These are phyloP conservation scores for Corvus hawaiiensis DNA, from an alignment of 2,113 vertebrate genomes.

Conservation along the genomic window DNA sequence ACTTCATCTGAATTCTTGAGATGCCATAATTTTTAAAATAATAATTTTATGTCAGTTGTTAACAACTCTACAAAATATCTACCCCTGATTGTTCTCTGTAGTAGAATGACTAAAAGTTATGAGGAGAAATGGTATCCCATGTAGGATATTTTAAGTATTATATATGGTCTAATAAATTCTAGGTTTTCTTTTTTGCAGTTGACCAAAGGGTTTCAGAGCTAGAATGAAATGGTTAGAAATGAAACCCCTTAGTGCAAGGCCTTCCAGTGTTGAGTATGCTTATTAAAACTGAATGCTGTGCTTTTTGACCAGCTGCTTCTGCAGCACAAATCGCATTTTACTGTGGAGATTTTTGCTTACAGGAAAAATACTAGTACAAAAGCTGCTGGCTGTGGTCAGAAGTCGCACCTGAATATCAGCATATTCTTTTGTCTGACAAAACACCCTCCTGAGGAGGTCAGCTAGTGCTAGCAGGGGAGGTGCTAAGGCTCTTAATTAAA, in stretches of 20 bases:
- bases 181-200: not conserved
- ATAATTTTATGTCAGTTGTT: not conserved
- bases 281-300: constrained; percentile 42
- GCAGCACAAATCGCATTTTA: constrained; percentile 7
- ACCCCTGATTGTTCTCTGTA: not conserved
- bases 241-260: not conserved
- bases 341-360: constrained; percentile 31
- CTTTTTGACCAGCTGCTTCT: constrained; percentile 56
- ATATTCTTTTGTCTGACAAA: not conserved
- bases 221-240: constrained; percentile 24
- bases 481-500: not conserved
- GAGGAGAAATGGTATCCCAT: not conserved
- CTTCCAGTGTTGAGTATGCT: constrained; percentile 2
- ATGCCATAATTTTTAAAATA: not conserved
- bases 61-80: not conserved
- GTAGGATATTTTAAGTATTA: not conserved
- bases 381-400: not conserved
- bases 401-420: constrained; percentile 22
- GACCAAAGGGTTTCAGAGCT: not conserved
- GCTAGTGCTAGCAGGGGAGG: not conserved
- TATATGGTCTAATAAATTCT: not conserved
- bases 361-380: constrained; percentile 25
- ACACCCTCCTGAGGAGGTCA: not conserved
- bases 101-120: not conserved
- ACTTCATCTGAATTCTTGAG: not conserved